Evolutionary conservation across 64 coral and sea anemone species (phyloP), one percentile per base, ranked within the genome.

Genomic region (Astreopora myriophthalma): DNA sequence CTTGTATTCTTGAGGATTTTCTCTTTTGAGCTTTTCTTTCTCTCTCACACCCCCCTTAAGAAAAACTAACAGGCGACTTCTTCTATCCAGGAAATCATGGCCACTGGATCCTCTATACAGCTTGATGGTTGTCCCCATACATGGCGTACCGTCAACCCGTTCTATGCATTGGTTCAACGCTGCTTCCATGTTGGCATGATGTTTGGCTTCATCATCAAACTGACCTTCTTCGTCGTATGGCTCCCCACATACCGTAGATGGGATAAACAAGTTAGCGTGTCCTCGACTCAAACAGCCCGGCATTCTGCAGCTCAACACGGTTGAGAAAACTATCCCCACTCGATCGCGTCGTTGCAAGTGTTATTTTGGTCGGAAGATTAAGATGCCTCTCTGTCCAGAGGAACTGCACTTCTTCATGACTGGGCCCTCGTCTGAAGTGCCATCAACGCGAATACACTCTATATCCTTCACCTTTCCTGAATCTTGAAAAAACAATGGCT

Each of bases 281-380:
- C 88, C 88, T 71, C 74, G n/a, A 32, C 34, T 48, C 25, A 80
- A 55, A 24, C 88, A 80, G 16, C 88, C n/a, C n/a, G n/a, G n/a
- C 88, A 52, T 80, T 80, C 13, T 90, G 88, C 14, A 90, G 58
- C 19, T 90, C 88, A 6, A 90, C 62, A 14, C 60, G 2, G 22
- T 90, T 80, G 3, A 80, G 37, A 33, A 79, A 90, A 79, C 88
- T 80, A 69, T 90, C 88, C 3, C 88, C 88, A 38, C 88, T 90
- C 24, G 38, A 39, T 80, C 88, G 63, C 1, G 88, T 67, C 8
- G 74, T 80, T n/a, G 80, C 37, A 7, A 80, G 74, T 19, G 88
- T 90, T 35, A 90, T 58, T n/a, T 34, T 90, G 22, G 88, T 90
- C 68, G 87, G 74, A 3, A 60, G 16, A 33, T 2, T 46, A 16